Evolutionary conservation across 53 echinoderm and acorn worm genomes (phyloP).

Genomic region (Pentamera pediparva): DNA sequence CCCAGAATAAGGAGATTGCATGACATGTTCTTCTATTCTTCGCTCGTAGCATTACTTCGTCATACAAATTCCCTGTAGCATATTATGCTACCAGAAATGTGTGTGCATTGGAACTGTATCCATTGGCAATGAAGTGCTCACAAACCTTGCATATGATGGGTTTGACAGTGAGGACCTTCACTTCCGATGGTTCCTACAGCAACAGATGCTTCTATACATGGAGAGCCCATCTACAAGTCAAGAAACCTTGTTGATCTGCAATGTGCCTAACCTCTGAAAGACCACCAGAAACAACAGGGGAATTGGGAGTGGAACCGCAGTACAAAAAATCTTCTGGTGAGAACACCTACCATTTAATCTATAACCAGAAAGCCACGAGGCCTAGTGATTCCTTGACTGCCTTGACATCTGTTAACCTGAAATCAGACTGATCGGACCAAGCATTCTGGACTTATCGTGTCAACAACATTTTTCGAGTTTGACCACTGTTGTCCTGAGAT

Average conservation of each 20-base stretch:
- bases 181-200: constrained; percentile 49
- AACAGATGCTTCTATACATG: constrained; percentile 49
- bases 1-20: no score
- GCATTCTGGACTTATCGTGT: no score
- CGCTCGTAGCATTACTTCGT: constrained; percentile 44
- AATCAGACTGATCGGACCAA: no score
- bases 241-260: constrained; percentile 45
- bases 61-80: constrained; percentile 29
- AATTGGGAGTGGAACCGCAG: constrained; percentile 13
- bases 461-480: no score
- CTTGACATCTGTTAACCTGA: no score
- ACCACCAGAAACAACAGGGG: constrained; percentile 50
- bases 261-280: constrained; percentile 60
- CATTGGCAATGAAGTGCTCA: not conserved
- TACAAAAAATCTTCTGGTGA: constrained; percentile 25
- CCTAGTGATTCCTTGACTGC: no score
- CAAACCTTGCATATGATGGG: constrained; percentile 25
- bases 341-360: not conserved
- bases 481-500: no score
- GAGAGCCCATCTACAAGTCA: not conserved
- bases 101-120: not conserved
- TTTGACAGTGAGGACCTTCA: constrained; percentile 38
- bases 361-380: no score
- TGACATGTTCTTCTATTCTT: constrained; percentile 62
- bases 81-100: constrained; percentile 33